Evolutionary conservation across 2,888 invertebrate species (phyloP), one percentile per base, ranked within the genome.

Genomic region (Pachycephus smyrnensis): DNA sequence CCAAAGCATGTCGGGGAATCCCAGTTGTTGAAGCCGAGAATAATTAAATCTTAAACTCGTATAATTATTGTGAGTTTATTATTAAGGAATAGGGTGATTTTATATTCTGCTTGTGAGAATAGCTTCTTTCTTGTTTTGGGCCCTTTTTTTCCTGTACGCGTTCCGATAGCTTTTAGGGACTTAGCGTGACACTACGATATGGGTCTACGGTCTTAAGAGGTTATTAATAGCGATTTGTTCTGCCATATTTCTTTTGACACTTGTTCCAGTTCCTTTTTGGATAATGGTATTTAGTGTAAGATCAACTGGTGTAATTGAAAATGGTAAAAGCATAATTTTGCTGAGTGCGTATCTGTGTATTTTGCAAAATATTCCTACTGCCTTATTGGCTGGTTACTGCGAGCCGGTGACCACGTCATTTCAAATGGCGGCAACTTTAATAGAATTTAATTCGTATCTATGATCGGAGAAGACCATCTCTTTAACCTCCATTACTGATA

Each of bases 221-320:
- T 71, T 71, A 71, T 71, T 71, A 71, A 71, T 71, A 33, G 71
- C 71, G 9, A 71, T 71, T 71, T 71, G 71, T 71, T 71, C 71
- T 32, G 71, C 9, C 55, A 23, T 23, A 15, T 23, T 23, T 23
- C 2, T 9, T 55, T 23, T 2, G 55, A 23, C 23, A 55, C 55
- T 23, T 23, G 55, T 2, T 23, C 0, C 9, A 55, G 9, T 9
- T 55, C 9, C 23, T 6, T 55, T 55, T 55, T 55, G 23, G 55
- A 55, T 55, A 55, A 23, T 23, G 55, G 23, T 15, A 55, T 23
- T 9, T 9, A 55, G 9, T 55, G 55, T 2, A 23, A 23, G 23
- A 55, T 23, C 55, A 55, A 23, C 23, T 23, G 55, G 55, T 23
- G 23, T 55, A 55, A 55, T 55, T 55, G 23, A 23, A 23, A 55